These are phyloP conservation scores for Crenuchus spilurus DNA, from an alignment of 2,797 vertebrate genomes.

Conservation along the genomic window DNA sequence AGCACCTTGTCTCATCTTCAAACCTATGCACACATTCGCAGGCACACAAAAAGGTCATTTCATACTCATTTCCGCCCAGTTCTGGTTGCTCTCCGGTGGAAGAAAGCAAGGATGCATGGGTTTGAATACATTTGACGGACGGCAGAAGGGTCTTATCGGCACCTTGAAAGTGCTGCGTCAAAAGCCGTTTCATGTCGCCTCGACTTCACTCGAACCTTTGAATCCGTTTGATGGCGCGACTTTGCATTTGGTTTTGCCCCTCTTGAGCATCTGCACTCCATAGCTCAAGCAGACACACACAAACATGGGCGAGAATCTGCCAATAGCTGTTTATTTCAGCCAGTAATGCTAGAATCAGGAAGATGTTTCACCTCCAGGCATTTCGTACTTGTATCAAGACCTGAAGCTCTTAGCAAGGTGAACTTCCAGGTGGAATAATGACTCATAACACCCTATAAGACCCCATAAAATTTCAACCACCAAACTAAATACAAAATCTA, in stretches of 20 bases:
- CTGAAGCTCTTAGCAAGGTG: slow-evolving; percentile 1
- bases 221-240: slow-evolving; percentile 74
- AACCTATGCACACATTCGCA: slow-evolving; percentile 68
- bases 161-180: slow-evolving; percentile 84
- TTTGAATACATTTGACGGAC: slow-evolving; percentile 70
- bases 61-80: slow-evolving; percentile 82
- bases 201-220: slow-evolving; percentile 77
- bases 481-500: not conserved
- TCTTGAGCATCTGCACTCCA: slow-evolving; percentile 37
- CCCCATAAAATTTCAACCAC: not conserved
- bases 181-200: slow-evolving; percentile 66
- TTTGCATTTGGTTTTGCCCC: slow-evolving; percentile 53
- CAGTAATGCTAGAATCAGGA: slow-evolving; percentile 26
- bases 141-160: slow-evolving; percentile 77
- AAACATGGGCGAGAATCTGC: slow-evolving; percentile 16
- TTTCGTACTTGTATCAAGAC: not conserved
- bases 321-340: slow-evolving; percentile 21
- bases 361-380: slow-evolving; percentile 29
- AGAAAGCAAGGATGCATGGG: slow-evolving; percentile 81
- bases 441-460: not conserved
- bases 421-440: slow-evolving; percentile 7
- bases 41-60: slow-evolving; percentile 87
- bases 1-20: slow-evolving; percentile 89
- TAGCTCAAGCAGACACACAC: slow-evolving; percentile 31
- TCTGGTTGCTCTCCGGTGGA: slow-evolving; percentile 54